Conservation (phyloP, 2,888 invertebrate species). For the Melipona beecheii region DNA sequence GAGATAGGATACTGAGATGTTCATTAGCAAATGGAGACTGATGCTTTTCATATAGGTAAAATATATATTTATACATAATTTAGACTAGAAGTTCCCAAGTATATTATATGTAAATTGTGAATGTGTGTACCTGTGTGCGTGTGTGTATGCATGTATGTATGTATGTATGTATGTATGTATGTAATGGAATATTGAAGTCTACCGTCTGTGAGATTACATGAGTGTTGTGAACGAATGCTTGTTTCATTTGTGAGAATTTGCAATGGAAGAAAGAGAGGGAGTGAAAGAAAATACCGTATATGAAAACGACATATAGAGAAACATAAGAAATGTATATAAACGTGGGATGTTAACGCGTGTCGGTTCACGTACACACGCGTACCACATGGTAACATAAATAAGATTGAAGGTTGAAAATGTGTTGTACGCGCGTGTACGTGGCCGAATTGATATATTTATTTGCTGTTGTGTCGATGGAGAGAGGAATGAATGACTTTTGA, state of each 20-base stretch:
- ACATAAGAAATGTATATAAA: slow-evolving; percentile 71
- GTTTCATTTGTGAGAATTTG: slow-evolving; percentile 1
- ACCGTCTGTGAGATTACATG: no score
- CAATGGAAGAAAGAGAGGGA: slow-evolving; percentile 41
- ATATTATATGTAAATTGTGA: slow-evolving; percentile 78
- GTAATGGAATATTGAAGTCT: neutral
- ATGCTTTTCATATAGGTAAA: slow-evolving; percentile 84
- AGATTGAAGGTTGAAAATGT: slow-evolving; percentile 1
- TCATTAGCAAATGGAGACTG: slow-evolving; percentile 81
- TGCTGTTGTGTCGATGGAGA: slow-evolving; percentile 69
- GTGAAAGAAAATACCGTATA: slow-evolving; percentile 31
- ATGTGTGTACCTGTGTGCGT: slow-evolving; percentile 41
- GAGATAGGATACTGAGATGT: slow-evolving; percentile 67
- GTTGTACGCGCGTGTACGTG: slow-evolving; percentile 43
- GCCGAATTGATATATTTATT: slow-evolving; percentile 75
- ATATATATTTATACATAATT: slow-evolving; percentile 83
- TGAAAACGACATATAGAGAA: slow-evolving; percentile 17
- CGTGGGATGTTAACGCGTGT: slow-evolving; percentile 64
- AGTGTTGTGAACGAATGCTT: no score
- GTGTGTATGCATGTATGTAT: neutral
- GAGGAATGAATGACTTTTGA: slow-evolving; percentile 58
- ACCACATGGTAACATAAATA: neutral
- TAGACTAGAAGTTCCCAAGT: slow-evolving; percentile 79
- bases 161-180: neutral
- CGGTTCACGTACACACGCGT: slow-evolving; percentile 41